Evolutionary conservation across 2,113 vertebrate species (phyloP).

Genomic region (Platichthys stellatus): DNA sequence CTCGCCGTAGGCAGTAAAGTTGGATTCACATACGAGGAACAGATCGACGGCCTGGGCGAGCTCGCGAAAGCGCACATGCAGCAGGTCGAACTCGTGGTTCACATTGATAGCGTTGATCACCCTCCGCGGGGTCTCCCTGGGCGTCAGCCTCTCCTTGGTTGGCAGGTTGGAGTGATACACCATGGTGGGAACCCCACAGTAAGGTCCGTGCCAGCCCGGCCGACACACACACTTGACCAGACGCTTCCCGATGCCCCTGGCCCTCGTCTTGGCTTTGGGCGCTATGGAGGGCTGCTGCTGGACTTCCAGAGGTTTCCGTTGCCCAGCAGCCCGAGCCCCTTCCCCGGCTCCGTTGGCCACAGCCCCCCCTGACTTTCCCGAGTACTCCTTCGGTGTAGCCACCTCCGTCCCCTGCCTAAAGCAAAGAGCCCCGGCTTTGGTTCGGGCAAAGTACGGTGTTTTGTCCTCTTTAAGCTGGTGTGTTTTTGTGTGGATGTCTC

Average conservation of each 20-base stretch:
- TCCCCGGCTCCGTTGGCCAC: constrained; percentile 57
- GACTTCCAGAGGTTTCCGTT: constrained; percentile 70
- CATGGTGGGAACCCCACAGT: constrained; percentile 96
- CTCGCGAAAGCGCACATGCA: constrained; percentile 94
- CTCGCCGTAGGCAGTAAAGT: constrained; percentile 97
- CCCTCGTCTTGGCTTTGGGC: constrained; percentile 63
- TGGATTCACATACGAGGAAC: constrained; percentile 96
- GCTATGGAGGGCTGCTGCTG: constrained; percentile 54
- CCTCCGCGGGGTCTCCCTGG: constrained; percentile 87
- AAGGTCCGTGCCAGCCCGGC: constrained; percentile 96
- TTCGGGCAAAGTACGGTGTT: constrained; percentile 89
- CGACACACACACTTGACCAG: constrained; percentile 95
- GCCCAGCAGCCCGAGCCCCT: constrained; percentile 50
- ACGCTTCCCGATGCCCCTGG: constrained; percentile 82
- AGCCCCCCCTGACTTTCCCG: constrained; percentile 60
- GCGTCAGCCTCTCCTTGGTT: constrained; percentile 94
- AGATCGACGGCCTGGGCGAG: constrained; percentile 91
- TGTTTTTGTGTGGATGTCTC: constrained; percentile 84
- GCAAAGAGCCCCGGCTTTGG: constrained; percentile 93
- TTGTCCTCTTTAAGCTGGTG: constrained; percentile 87
- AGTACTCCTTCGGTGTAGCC: constrained; percentile 81
- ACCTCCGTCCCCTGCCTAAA: constrained; percentile 93
- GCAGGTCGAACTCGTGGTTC: constrained; percentile 97
- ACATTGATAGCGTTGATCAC: constrained; percentile 97
- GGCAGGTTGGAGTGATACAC: constrained; percentile 98